Percentiles rank a stretch among this genome's conserved stretches.
These are phyloP conservation scores for Heterotis niloticus DNA, from an alignment of 2,113 vertebrate genomes.

Conservation along the genomic window DNA sequence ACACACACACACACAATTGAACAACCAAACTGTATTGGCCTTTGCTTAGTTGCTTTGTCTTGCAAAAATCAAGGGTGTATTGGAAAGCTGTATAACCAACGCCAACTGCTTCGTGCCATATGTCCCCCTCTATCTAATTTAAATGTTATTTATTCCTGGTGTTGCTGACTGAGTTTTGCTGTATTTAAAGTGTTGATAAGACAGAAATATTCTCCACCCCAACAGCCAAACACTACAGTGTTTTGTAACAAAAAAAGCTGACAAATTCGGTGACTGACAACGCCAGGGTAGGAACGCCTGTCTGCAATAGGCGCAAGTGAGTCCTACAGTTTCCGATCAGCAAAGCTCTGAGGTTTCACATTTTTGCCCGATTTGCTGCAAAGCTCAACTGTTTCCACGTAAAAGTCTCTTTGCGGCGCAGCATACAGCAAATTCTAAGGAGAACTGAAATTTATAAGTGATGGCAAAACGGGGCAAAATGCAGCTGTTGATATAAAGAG, in stretches of 20 bases:
- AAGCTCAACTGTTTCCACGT: too few relatives aligned
- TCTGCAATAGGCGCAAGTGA: background rate
- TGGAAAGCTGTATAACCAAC: background rate
- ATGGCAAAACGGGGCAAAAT: too few relatives aligned
- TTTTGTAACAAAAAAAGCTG: background rate
- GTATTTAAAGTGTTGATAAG: background rate
- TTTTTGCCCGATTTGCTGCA: too few relatives aligned
- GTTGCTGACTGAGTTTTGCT: background rate
- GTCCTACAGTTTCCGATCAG: too few relatives aligned
- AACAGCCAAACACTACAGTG: background rate
- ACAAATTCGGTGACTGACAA: background rate
- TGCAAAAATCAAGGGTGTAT: background rate
- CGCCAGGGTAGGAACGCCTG: background rate
- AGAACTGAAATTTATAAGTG: too few relatives aligned
- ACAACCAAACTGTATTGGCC: background rate
- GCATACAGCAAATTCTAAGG: too few relatives aligned
- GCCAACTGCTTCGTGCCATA: background rate
- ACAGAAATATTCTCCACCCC: background rate
- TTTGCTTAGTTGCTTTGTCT: constrained; percentile 10
- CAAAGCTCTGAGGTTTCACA: too few relatives aligned
- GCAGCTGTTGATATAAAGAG: too few relatives aligned
- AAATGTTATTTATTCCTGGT: background rate
- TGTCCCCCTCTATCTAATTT: background rate
- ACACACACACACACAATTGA: background rate
- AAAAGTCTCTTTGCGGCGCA: too few relatives aligned